A percentile compares a stretch with the other conserved stretches of the same genome.
Evolutionary conservation across 2,113 vertebrate species (phyloP).

Genomic region (Engraulis encrasicolus): DNA sequence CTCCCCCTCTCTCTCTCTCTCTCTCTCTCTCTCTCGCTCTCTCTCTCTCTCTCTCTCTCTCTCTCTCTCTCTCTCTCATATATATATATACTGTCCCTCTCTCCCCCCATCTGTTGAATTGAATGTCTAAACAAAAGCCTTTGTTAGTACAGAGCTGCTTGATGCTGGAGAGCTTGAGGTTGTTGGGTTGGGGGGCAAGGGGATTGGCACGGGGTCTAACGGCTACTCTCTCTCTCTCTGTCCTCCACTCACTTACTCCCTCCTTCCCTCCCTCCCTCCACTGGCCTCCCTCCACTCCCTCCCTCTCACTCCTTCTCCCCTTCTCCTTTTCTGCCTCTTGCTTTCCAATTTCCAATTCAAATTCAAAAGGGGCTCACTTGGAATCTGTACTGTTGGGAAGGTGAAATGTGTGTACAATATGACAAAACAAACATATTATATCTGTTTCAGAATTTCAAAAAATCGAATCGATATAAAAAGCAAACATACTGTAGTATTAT

Average conservation of each 20-base stretch:
- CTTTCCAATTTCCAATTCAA: too few relatives aligned
- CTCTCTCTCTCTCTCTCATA: too few relatives aligned
- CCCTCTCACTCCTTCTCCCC: neutral
- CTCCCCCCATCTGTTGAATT: conserved; percentile 76
- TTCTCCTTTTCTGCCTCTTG: neutral
- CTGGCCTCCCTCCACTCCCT: too few relatives aligned
- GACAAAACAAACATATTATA: too few relatives aligned
- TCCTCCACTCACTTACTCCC: neutral
- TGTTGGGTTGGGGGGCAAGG: neutral
- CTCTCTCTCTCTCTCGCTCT: neutral
- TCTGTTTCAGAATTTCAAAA: too few relatives aligned
- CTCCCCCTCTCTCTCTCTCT: too few relatives aligned
- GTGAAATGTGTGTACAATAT: too few relatives aligned
- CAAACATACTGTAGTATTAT: too few relatives aligned
- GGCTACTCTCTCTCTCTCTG: neutral
- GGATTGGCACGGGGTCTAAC: neutral
- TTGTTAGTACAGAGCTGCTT: conserved; percentile 60
- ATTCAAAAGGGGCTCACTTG: too few relatives aligned
- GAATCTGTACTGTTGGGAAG: too few relatives aligned
- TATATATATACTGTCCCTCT: conserved; percentile 75
- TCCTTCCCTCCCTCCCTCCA: neutral
- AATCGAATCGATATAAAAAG: too few relatives aligned
- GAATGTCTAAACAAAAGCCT: conserved; percentile 70
- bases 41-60: conserved; percentile 33
- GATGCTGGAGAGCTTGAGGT: neutral